These are phyloP conservation scores for Amphipoea lucens DNA, from an alignment of 2,888 invertebrate genomes.

Conservation along the genomic window DNA sequence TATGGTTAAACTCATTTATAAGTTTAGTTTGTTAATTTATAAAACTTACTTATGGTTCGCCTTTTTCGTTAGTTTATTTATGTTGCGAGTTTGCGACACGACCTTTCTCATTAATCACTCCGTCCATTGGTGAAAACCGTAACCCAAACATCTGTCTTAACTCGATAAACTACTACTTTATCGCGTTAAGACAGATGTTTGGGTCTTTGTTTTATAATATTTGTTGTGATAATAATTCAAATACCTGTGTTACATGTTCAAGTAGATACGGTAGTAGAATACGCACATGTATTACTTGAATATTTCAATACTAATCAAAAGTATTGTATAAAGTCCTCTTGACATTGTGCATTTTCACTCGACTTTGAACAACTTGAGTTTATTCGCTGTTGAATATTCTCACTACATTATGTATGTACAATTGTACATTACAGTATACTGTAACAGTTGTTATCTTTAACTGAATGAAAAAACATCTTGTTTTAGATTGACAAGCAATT, in stretches of 20 bases:
- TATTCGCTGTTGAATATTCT: not conserved
- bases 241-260: no score
- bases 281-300: no score
- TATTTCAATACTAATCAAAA: not conserved
- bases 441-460: not conserved
- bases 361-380: not conserved
- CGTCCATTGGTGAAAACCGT: no score
- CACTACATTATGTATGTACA: not conserved
- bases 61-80: not conserved
- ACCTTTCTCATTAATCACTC: no score
- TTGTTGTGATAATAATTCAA: no score
- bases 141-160: no score
- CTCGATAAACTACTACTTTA: no score
- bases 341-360: not conserved
- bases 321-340: not conserved
- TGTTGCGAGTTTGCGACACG: not conserved
- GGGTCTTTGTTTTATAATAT: no score
- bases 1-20: not conserved
- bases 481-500: slow-evolving; percentile 7
- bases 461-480: slow-evolving; percentile 1
- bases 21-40: no score
- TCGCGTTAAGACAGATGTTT: no score
- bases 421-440: not conserved
- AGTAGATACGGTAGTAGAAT: no score
- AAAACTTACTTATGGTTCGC: not conserved